Evolutionary conservation across 2,888 invertebrate species (phyloP), one percentile per base, ranked within the genome.

Genomic region (Pedicia rivosa): DNA sequence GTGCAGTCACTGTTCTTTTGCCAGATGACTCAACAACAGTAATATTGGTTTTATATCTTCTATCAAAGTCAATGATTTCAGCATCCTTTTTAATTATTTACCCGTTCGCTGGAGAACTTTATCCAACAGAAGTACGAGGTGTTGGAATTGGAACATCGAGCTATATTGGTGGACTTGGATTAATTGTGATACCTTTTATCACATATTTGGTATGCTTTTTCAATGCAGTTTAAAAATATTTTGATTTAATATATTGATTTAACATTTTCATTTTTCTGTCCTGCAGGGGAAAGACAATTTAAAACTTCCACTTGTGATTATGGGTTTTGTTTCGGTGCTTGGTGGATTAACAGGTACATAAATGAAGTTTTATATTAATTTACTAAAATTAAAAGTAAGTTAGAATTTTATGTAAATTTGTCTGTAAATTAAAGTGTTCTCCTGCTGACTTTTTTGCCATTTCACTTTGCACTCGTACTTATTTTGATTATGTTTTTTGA

Each of bases 51-150:
- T 62, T 87, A 13, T 88, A 80, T 57, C 62, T 86, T 26, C 65
- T 86, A 50, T 81, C 88, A 10, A 91, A 91, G 62, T 84, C 84
- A 44, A 74, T 87, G 45, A 82, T 90, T 53, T 88, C 90, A 2
- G 87, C 87, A 5, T 86, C 88, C 5, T 91, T 88, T 63, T 66
- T 88, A 39, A 86, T 88, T 43, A 86, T 91, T 49, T 91, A 90
- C 58, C 88, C 90, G 1, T 90, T 90, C 58, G 88, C 88, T 46
- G 86, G 86, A 8, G 91, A 91, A 63, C 58, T 91, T 15, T 90
- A 90, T 60, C 91, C 91, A 2, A 91, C 90, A 3, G 83, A 84
- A 56, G 67, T 88, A 31, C 69, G 91, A 48, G 90, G 90, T 3
- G 67, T 90, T 38, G 91, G 90, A 12, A 88, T 91, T 47, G 90